A percentile compares a stretch with the other conserved stretches of the same genome.
Evolutionary conservation across 1,140 invertebrate genomes (phyloP).

Genomic region (Gerris buenoi): DNA sequence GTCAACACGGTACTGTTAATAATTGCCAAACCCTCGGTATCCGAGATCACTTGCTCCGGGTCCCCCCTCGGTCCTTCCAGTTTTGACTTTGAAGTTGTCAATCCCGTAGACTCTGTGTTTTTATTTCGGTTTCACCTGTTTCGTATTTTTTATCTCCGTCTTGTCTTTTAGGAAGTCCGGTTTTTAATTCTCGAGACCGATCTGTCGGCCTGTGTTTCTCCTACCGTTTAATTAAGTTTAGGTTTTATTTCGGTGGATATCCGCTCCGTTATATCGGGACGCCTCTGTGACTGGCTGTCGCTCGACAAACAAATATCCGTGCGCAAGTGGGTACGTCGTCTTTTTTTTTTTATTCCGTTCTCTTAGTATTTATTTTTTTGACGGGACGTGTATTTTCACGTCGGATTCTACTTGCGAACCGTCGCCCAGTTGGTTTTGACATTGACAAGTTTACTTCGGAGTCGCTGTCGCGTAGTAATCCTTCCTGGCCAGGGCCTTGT

Average conservation of each 20-base stretch:
- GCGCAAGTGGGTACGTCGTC: not conserved
- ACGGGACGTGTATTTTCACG: too few relatives aligned
- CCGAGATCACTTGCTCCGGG: not conserved
- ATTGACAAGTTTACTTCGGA: not conserved
- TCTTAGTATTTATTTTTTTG: too few relatives aligned
- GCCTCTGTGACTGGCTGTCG: not conserved
- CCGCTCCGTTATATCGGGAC: not conserved
- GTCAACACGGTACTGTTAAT: conserved; percentile 5
- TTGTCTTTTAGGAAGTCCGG: too few relatives aligned
- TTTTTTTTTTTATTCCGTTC: too few relatives aligned
- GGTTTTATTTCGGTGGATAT: not conserved
- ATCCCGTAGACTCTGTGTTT: not conserved
- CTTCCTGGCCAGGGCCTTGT: too few relatives aligned
- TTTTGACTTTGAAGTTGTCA: not conserved
- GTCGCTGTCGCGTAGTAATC: not conserved
- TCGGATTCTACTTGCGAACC: too few relatives aligned
- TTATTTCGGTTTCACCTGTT: not conserved
- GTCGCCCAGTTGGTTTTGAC: too few relatives aligned
- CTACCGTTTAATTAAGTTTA: not conserved
- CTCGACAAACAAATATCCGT: not conserved
- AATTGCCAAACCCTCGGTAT: too few relatives aligned
- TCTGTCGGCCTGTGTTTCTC: not conserved
- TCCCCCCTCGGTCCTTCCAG: not conserved
- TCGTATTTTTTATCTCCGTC: not conserved
- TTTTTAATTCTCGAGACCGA: too few relatives aligned